Conservation (phyloP, 2,888 invertebrate species). For the Boloria euphrosyne region DNA sequence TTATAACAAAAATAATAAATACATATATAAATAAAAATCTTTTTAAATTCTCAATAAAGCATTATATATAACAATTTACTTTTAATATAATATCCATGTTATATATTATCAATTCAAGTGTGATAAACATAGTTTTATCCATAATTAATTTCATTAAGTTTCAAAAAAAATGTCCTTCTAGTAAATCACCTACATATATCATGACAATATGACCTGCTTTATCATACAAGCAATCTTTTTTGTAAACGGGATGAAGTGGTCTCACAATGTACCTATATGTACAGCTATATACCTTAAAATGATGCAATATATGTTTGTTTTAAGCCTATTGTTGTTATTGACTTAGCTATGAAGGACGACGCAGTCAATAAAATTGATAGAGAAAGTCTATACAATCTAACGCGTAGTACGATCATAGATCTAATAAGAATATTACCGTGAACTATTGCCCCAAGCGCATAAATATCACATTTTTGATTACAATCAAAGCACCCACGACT, state of each 20-base stretch:
- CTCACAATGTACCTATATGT: neutral
- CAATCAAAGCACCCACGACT: constrained; percentile 46
- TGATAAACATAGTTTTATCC: neutral
- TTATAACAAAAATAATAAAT: no score
- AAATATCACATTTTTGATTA: constrained; percentile 34
- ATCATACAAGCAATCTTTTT: constrained; percentile 13
- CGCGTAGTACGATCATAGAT: constrained; percentile 42
- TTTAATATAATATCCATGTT: no score
- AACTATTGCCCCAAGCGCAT: constrained; percentile 8
- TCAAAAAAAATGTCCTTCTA: neutral
- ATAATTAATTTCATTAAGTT: neutral
- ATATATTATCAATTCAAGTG: neutral
- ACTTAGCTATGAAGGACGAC: constrained; percentile 55
- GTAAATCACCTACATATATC: constrained; percentile 1
- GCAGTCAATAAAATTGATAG: constrained; percentile 48
- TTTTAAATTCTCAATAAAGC: no score
- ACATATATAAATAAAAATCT: no score
- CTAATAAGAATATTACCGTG: constrained; percentile 18
- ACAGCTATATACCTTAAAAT: constrained; percentile 26
- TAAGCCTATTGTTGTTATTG: constrained; percentile 36
- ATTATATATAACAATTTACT: no score
- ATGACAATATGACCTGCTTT: constrained; percentile 12
- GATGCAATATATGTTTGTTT: constrained; percentile 36
- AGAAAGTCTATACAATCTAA: constrained; percentile 58
- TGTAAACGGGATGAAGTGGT: constrained; percentile 7